Conservation (phyloP, 2,113 vertebrate species). For the Hepsetus odoe region DNA sequence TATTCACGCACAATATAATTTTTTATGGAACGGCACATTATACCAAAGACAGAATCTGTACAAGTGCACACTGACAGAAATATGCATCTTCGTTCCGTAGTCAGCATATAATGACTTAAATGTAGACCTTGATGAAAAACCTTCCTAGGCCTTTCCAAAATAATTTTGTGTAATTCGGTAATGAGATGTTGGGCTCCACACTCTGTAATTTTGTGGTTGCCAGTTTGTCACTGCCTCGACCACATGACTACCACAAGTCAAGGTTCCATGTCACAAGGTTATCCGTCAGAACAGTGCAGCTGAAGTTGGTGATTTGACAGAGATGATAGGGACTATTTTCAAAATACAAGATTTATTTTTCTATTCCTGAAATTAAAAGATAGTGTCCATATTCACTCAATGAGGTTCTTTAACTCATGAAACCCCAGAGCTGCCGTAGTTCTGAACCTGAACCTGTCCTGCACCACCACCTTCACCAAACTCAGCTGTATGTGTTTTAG, state of each 20-base stretch:
- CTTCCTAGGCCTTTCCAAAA: constrained; percentile 27
- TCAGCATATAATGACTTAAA: constrained; percentile 3
- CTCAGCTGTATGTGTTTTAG: too few relatives aligned
- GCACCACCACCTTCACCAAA: too few relatives aligned
- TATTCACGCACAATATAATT: background rate
- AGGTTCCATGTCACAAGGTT: constrained; percentile 14
- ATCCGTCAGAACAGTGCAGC: background rate
- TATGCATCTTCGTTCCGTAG: background rate
- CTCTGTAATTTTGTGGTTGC: constrained; percentile 43
- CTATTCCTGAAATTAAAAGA: background rate
- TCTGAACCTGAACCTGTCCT: too few relatives aligned
- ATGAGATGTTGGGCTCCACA: constrained; percentile 50
- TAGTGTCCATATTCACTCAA: background rate
- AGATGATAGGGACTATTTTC: background rate
- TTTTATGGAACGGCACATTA: background rate
- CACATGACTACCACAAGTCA: constrained; percentile 43
- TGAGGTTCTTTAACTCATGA: too few relatives aligned
- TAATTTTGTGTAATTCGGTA: constrained; percentile 48
- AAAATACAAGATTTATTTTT: background rate
- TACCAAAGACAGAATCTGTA: background rate
- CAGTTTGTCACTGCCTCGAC: constrained; percentile 48
- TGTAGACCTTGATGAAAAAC: background rate
- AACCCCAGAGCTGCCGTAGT: too few relatives aligned
- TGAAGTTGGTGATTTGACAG: background rate
- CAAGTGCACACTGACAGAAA: background rate